Conservation (phyloP, 2,113 vertebrate species). For the Archocentrus centrarchus region DNA sequence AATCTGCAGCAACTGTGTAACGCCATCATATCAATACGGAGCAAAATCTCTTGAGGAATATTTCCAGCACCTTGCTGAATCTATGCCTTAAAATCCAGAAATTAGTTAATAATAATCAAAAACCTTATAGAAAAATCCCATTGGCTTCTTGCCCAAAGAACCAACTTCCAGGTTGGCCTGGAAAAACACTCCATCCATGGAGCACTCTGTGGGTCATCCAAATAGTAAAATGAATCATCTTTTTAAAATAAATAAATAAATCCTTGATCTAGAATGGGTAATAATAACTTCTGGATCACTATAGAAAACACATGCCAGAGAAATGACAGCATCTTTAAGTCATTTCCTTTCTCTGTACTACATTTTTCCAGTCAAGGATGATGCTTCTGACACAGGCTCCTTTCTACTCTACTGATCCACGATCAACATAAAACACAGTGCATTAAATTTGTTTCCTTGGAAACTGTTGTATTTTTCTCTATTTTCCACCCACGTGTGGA, state of each 20-base stretch:
- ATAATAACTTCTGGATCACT: too few relatives aligned
- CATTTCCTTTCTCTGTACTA: neutral
- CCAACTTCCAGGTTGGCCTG: neutral
- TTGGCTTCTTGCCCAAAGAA: neutral
- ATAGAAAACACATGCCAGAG: neutral
- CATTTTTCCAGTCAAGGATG: neutral
- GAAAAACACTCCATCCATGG: too few relatives aligned
- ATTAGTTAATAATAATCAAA: neutral
- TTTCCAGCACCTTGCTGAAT: too few relatives aligned
- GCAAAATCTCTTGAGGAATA: too few relatives aligned
- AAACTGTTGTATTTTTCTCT: constrained; percentile 43
- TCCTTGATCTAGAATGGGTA: too few relatives aligned
- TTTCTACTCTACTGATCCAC: constrained; percentile 18
- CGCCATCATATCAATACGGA: too few relatives aligned
- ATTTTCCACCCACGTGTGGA: constrained; percentile 52
- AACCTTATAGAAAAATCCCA: neutral
- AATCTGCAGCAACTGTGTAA: too few relatives aligned
- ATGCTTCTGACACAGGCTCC: neutral
- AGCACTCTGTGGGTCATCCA: neutral
- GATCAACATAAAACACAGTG: constrained; percentile 28
- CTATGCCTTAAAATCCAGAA: too few relatives aligned
- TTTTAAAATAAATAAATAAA: neutral
- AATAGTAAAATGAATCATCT: neutral
- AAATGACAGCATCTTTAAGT: neutral
- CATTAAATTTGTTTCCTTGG: constrained; percentile 69